Evolutionary conservation across 2,888 invertebrate species (phyloP), one percentile per base, ranked within the genome.

Genomic region (Scelioninae gen. 1): DNA sequence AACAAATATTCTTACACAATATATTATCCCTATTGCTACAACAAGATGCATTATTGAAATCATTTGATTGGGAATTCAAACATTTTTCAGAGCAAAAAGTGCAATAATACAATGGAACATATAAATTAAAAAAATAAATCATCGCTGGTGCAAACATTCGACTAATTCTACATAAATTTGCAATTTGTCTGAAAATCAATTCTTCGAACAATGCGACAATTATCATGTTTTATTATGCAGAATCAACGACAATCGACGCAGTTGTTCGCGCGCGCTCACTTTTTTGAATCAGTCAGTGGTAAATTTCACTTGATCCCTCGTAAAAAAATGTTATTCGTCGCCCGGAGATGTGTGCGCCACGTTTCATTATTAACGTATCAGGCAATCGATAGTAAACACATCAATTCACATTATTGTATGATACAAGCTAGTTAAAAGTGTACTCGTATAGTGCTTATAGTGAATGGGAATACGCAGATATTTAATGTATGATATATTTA

Each of bases 101-200:
- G 32, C 23, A n/a, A 29, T 9, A 40, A 66, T 53, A 31, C 43
- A 43, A 53, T 16, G 66, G 31, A n/a, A 31, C 15, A 68, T 43
- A 55, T 15, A 45, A 38, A 51, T 56, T 32, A 68, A 68, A 68
- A n/a, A n/a, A n/a, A n/a, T n/a, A n/a, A n/a, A n/a, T n/a, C n/a
- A n/a, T n/a, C n/a, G n/a, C n/a, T n/a, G n/a, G n/a, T n/a, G n/a
- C n/a, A 43, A 55, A 55, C 32, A 51, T 29, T 68, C 55, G 38
- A 55, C 43, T 34, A 68, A 68, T 68, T 68, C 55, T 68, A 68
- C 66, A 68, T 68, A 68, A 68, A 55, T 66, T 66, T 66, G 29
- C 65, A 66, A 66, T 66, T 66, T 43, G 66, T 31, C 34, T 43
- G 53, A 51, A 51, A 66, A 66, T 66, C 53, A 66, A 66, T 66